Percentiles rank a stretch among this genome's conserved stretches.
Evolutionary conservation across 2,113 vertebrate species (phyloP).

Genomic region (Epinephelus moara): DNA sequence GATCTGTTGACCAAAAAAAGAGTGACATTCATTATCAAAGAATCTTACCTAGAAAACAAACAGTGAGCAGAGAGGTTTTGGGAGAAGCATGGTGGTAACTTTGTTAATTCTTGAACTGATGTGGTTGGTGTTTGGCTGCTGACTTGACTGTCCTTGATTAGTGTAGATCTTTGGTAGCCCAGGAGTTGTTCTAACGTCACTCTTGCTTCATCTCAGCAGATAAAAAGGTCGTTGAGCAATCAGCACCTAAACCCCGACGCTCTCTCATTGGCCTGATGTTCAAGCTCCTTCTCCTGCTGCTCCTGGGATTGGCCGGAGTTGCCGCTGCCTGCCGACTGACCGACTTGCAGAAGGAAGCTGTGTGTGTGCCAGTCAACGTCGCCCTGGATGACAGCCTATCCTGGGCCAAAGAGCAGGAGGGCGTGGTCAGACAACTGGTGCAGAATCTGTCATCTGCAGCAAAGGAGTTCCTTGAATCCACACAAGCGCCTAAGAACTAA

Average conservation of each 20-base stretch:
- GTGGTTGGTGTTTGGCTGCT: too few species aligned
- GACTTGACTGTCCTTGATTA: too few species aligned
- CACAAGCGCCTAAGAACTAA: conserved; percentile 83
- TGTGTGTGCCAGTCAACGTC: conserved; percentile 86
- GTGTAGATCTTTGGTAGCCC: too few species aligned
- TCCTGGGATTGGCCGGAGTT: conserved; percentile 80
- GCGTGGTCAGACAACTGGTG: conserved; percentile 72
- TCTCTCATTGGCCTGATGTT: conserved; percentile 81
- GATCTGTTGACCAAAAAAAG: too few species aligned
- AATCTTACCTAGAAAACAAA: too few species aligned
- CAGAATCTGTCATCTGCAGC: conserved; percentile 77
- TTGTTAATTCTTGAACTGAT: too few species aligned
- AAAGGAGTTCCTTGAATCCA: conserved; percentile 82
- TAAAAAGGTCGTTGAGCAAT: conserved; percentile 61
- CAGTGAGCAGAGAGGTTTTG: too few species aligned
- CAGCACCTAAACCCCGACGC: conserved; percentile 58
- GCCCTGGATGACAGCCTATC: conserved; percentile 86
- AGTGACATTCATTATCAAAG: too few species aligned
- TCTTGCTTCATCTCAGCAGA: conserved; percentile 54
- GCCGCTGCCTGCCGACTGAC: conserved; percentile 87
- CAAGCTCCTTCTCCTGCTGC: conserved; percentile 83
- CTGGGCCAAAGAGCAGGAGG: conserved; percentile 88
- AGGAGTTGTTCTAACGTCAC: neutral
- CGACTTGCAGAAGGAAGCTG: conserved; percentile 84
- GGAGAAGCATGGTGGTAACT: too few species aligned